Evolutionary conservation across 2,888 invertebrate genomes (phyloP).

Genomic region (Saturnia pavonia): DNA sequence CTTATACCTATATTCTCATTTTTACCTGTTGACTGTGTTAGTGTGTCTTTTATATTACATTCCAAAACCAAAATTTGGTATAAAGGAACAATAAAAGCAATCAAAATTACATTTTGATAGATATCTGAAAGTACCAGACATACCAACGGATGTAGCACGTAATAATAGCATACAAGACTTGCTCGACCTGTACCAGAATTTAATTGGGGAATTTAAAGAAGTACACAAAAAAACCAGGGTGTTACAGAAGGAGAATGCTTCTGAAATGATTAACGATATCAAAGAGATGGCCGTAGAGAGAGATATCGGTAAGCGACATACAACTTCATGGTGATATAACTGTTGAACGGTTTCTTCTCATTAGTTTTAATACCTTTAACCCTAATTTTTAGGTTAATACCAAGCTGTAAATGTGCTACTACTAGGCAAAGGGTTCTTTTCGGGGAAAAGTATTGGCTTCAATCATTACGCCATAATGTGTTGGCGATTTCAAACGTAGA

Average conservation of each 20-base stretch:
- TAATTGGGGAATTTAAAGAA: conserved; percentile 91
- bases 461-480: background rate
- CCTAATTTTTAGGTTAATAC: too few species aligned
- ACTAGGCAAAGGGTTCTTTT: background rate
- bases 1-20: background rate
- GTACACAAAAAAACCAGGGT: conserved; percentile 87
- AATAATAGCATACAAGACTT: conserved; percentile 88
- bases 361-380: background rate
- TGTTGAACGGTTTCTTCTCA: background rate
- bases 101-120: conserved; percentile 42
- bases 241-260: conserved; percentile 84
- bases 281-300: conserved; percentile 93
- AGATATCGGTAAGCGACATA: conserved; percentile 83
- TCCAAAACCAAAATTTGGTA: background rate
- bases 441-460: background rate
- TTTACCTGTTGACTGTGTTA: background rate
- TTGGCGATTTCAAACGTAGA: too few species aligned
- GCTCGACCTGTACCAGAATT: conserved; percentile 86
- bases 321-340: background rate
- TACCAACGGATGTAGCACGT: conserved; percentile 87
- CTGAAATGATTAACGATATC: conserved; percentile 92
- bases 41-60: background rate
- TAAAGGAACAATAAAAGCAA: background rate
- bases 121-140: conserved; percentile 82
- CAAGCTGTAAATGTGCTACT: background rate